These are phyloP conservation scores for Andrena chrysosceles DNA, from an alignment of 2,888 invertebrate species.

Conservation along the genomic window DNA sequence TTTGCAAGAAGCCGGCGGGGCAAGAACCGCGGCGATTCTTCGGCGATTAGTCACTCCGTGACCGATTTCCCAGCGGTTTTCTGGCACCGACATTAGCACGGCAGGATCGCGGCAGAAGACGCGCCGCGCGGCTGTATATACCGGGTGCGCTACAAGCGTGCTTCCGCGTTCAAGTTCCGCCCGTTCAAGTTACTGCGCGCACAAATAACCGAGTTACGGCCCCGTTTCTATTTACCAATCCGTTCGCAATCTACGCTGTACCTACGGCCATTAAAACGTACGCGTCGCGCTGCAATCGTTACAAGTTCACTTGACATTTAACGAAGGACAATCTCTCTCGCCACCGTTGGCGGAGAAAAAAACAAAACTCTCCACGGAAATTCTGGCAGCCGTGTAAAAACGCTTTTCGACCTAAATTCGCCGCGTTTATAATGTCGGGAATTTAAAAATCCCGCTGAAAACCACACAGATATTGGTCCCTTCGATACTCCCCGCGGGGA, in stretches of 20 bases:
- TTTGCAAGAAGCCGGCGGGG: conserved; percentile 18
- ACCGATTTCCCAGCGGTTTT: conserved; percentile 68
- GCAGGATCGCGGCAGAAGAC: conserved; percentile 37
- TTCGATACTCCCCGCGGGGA: background rate
- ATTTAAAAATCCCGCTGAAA: background rate
- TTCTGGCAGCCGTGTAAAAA: background rate
- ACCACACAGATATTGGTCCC: background rate
- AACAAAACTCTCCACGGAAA: background rate
- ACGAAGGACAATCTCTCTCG: conserved; percentile 3
- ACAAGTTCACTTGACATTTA: conserved; percentile 1
- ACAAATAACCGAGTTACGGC: conserved; percentile 48
- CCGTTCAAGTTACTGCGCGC: conserved; percentile 3
- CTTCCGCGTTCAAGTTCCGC: conserved; percentile 65
- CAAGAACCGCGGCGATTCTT: conserved; percentile 55
- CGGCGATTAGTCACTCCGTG: conserved; percentile 63
- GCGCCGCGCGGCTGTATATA: conserved; percentile 51
- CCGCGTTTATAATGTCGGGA: background rate
- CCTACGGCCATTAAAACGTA: background rate
- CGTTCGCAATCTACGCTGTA: conserved; percentile 25
- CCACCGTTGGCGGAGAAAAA: background rate
- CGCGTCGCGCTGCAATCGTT: background rate
- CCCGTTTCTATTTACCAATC: conserved; percentile 48
- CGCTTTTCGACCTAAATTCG: background rate
- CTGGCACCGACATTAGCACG: conserved; percentile 51
- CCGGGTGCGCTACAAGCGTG: conserved; percentile 59